Evolutionary conservation across 2,797 vertebrate genomes (phyloP), one percentile per base, ranked within the genome.

Genomic region (Hippocampus kuda): DNA sequence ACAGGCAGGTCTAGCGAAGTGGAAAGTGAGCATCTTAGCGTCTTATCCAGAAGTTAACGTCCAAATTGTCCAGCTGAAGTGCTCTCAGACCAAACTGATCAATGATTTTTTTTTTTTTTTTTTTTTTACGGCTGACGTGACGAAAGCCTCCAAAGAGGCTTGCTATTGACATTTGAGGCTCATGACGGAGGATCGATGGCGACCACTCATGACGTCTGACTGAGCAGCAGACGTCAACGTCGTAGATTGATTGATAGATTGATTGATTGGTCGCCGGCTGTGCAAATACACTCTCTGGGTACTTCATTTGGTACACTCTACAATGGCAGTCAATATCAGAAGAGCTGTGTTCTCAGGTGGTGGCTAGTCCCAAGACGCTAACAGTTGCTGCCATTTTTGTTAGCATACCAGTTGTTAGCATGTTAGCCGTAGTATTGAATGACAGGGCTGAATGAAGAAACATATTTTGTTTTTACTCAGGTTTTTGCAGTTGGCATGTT

Each of bases 91-190:
- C 88, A 81, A 89, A 80, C 79, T 88, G 88, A 94, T 99, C 95
- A 95, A 97, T 98, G 88, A 88, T 91, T 93, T 91, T 91, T 92
- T 87, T 71, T 70, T 38, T 5, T 53, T 8, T 16, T 4, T 4
- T 92, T 87, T 73, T 71, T 38, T 27, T 5, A 2, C 5, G 62
- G 38, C 1, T 90, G 91, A 90, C 88, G 90, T 84, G 82, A 91
- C 27, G 16, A 18, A 61, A 61, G 18, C 59, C 91, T 92, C 88
- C 92, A 94, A 94, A 79, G 88, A 93, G 90, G 74, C 69, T 81
- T 6, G 59, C 84, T 97, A 98, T 98, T 93, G 96, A 97, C 94
- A 94, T 94, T 94, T 94, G 88, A 87, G 83, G 89, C 92, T 86
- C 22, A 38, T 85, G 89, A 92, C 88, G 87, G 61, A 67, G 82